A percentile compares a stretch with the other conserved stretches of the same genome.
These are phyloP conservation scores for Cerastis rubricosa DNA, from an alignment of 2,888 invertebrate species.

Conservation along the genomic window DNA sequence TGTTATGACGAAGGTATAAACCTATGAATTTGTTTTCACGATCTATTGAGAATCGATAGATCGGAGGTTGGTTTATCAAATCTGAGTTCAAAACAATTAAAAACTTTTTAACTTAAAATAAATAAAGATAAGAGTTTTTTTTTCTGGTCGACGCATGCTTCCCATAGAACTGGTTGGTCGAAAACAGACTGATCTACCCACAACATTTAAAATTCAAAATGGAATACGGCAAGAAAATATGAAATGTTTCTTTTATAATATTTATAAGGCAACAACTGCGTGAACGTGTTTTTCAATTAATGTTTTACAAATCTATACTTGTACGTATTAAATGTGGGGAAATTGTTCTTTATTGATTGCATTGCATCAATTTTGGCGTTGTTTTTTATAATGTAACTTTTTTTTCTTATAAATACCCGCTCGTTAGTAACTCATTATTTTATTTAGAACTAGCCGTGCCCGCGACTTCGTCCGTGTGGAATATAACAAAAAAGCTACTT, in stretches of 20 bases:
- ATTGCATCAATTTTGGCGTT: neutral
- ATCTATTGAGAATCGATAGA: neutral
- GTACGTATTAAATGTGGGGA: neutral
- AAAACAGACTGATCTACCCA: neutral
- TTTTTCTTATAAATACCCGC: neutral
- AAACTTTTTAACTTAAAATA: neutral
- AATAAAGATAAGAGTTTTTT: neutral
- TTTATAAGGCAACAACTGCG: neutral
- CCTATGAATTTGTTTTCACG: neutral
- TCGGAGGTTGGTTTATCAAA: neutral
- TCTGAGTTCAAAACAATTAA: neutral
- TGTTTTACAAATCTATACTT: slow-evolving; percentile 1
- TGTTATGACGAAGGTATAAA: neutral
- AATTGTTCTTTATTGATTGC: neutral
- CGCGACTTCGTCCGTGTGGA: too few relatives aligned
- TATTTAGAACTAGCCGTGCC: neutral
- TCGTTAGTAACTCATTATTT: neutral
- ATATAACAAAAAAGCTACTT: too few relatives aligned
- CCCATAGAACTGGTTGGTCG: neutral
- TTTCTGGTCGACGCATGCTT: neutral
- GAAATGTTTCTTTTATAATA: neutral
- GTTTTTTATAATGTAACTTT: neutral
- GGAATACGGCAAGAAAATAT: neutral
- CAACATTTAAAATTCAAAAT: neutral
- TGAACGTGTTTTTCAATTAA: slow-evolving; percentile 2